phyloP scores from a whole-genome alignment of 2,888 invertebrate genomes.

The Morinoia aosen region DNA sequence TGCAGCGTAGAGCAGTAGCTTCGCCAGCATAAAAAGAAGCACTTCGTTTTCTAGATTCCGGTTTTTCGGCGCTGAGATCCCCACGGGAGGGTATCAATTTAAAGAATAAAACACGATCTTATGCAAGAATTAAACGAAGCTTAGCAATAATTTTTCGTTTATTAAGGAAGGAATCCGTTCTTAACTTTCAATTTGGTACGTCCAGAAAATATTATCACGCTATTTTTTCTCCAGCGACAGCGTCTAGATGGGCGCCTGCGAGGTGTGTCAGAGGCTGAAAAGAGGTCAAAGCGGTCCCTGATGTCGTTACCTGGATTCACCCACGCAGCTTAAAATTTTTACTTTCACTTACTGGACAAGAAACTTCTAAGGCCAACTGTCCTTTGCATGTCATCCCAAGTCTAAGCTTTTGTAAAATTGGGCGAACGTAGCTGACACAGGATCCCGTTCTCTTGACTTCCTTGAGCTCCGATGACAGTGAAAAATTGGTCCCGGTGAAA shows the following conservation, averaged over 20 bases:
- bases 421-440: neutral
- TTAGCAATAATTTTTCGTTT: neutral
- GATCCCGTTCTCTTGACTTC: neutral
- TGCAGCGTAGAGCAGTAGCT: neutral
- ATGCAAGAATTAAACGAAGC: neutral
- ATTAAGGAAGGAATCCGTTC: neutral
- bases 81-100: neutral
- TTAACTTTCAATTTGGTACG: neutral
- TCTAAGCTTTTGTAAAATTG: neutral
- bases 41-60: neutral
- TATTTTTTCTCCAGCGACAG: neutral
- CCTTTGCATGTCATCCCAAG: constrained; percentile 27
- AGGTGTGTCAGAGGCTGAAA: neutral
- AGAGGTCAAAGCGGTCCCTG: neutral
- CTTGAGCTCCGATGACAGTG: neutral
- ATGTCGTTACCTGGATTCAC: neutral
- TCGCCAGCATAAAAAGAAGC: neutral
- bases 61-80: neutral
- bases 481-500: neutral
- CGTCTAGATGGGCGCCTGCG: neutral
- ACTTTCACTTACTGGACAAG: constrained; percentile 37
- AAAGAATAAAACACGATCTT: neutral
- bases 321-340: constrained; percentile 8
- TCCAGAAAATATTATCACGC: neutral
- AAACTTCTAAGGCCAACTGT: constrained; percentile 16